Evolutionary conservation across 2,888 invertebrate species (phyloP).

Genomic region (Aphelenchoides bicaudatus): DNA sequence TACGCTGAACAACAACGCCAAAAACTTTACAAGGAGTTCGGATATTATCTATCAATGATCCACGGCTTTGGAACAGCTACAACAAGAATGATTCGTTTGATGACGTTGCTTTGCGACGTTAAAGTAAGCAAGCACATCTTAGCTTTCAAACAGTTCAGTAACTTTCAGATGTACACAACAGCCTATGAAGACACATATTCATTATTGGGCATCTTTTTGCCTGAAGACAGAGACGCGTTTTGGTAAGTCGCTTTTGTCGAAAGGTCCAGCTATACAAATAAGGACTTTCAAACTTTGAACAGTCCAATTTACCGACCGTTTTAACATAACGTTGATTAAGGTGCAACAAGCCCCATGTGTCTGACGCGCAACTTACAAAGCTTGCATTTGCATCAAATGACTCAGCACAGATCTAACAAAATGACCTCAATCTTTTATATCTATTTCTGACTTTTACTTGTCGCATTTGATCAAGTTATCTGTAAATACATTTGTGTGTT

Average conservation of each 20-base stretch:
- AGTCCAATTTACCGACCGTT: too few relatives aligned
- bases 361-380: constrained; percentile 1
- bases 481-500: too few relatives aligned
- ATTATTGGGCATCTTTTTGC: constrained; percentile 13
- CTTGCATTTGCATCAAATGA: constrained; percentile 1
- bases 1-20: constrained; percentile 6
- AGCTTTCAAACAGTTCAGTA: not conserved
- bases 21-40: constrained; percentile 10
- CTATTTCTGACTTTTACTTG: not conserved
- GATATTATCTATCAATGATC: not conserved
- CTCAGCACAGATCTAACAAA: not conserved
- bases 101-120: constrained; percentile 11
- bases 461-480: too few relatives aligned
- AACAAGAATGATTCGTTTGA: not conserved
- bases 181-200: constrained; percentile 18
- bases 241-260: too few relatives aligned
- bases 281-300: too few relatives aligned
- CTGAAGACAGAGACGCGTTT: constrained; percentile 11
- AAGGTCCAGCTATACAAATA: too few relatives aligned
- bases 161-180: constrained; percentile 1
- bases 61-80: not conserved
- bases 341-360: constrained; percentile 8
- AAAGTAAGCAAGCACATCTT: not conserved
- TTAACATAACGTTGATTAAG: too few relatives aligned
- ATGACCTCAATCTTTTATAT: not conserved